phyloP scores from a whole-genome alignment of 2,797 vertebrate species.

The Chaetophractus vellerosus region DNA sequence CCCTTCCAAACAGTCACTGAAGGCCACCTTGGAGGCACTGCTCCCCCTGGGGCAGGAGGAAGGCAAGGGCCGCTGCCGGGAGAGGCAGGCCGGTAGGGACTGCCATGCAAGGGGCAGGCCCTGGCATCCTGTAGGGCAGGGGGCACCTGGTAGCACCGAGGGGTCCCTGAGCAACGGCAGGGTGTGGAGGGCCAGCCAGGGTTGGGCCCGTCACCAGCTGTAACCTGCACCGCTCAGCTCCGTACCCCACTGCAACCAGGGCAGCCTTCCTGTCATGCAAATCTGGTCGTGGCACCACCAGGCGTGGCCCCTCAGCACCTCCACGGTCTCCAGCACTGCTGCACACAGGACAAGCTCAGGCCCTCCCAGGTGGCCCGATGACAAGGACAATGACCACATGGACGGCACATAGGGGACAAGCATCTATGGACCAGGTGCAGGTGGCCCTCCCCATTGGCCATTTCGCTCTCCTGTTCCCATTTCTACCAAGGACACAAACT shows the following conservation, averaged over 20 bases:
- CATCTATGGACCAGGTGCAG: background rate
- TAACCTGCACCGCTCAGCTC: background rate
- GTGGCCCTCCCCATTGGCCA: background rate
- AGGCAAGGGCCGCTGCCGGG: too few species aligned
- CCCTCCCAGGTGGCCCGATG: background rate
- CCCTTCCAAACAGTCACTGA: background rate
- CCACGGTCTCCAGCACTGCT: background rate
- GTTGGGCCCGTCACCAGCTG: background rate
- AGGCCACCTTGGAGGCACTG: background rate
- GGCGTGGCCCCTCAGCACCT: accelerated
- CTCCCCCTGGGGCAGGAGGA: background rate
- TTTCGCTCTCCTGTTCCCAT: background rate
- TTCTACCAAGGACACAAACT: background rate
- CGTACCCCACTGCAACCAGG: background rate
- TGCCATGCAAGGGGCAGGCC: background rate
- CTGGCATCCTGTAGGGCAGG: background rate
- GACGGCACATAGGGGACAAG: background rate
- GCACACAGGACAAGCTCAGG: background rate
- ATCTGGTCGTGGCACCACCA: background rate
- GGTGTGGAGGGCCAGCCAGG: background rate
- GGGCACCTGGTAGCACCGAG: background rate
- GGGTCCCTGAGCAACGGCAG: too few species aligned
- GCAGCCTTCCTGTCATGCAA: background rate
- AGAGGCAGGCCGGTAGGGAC: background rate
- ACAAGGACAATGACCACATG: accelerated